Evolutionary conservation across 2,113 vertebrate species (phyloP).

Genomic region (Onychostoma macrolepis): DNA sequence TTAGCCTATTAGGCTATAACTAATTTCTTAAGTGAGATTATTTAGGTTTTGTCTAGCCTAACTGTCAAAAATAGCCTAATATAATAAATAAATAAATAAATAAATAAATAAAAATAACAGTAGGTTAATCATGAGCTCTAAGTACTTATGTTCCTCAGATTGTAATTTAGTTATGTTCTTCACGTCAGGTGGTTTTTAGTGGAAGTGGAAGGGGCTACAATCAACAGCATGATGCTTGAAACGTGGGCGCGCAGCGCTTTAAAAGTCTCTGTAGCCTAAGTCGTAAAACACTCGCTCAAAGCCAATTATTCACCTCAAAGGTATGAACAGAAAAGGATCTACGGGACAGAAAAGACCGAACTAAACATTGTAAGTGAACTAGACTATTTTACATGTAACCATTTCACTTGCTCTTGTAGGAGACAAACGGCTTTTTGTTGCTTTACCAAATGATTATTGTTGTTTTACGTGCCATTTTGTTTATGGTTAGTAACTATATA

Average conservation of each 20-base stretch:
- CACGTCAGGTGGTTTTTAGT: background rate
- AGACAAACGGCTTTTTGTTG: background rate
- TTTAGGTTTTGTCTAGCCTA: background rate
- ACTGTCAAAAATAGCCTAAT: background rate
- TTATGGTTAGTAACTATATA: background rate
- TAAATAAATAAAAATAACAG: background rate
- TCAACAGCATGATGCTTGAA: constrained; percentile 33
- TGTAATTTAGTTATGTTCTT: constrained; percentile 3
- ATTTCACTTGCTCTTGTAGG: background rate
- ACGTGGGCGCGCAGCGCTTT: constrained; percentile 30
- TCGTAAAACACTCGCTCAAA: constrained; percentile 29
- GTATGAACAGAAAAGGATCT: background rate
- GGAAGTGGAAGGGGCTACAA: background rate
- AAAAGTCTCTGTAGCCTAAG: background rate
- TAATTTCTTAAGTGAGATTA: background rate
- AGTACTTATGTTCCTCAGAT: background rate
- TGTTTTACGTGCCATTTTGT: background rate
- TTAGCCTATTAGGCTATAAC: background rate
- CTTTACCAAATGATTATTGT: background rate
- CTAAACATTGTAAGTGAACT: constrained; percentile 1
- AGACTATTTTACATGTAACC: background rate
- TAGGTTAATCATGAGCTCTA: background rate
- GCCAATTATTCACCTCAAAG: constrained; percentile 16
- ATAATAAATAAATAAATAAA: no score
- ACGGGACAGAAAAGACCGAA: background rate